phyloP scores from a whole-genome alignment of 2,113 vertebrate species.

The Lathamus discolor region DNA sequence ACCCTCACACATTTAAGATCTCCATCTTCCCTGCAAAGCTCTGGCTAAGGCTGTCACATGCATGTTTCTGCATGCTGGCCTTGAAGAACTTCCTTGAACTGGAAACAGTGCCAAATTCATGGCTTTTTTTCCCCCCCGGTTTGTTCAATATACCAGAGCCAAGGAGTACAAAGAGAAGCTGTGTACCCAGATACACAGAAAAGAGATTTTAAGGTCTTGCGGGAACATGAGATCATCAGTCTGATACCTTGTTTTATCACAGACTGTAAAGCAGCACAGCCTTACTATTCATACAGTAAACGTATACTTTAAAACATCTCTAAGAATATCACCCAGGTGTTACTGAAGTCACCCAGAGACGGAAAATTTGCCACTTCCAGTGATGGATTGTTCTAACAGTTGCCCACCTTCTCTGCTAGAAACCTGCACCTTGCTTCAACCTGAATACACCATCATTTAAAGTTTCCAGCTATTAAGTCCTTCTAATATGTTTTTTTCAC shows the following conservation, averaged over 20 bases:
- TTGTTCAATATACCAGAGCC: not conserved
- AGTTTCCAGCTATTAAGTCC: conserved; percentile 1
- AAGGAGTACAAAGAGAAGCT: conserved; percentile 9
- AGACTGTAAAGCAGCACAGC: not conserved
- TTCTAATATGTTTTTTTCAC: not conserved
- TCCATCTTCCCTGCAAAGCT: not conserved
- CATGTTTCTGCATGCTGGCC: not conserved
- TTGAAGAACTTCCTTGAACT: not conserved
- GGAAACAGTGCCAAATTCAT: not conserved
- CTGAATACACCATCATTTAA: not conserved
- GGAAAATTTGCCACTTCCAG: not conserved
- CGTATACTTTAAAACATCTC: not conserved
- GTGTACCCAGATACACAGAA: not conserved
- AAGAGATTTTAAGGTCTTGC: conserved; percentile 5
- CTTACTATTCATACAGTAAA: not conserved
- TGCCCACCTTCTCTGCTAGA: not conserved
- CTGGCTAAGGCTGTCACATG: not conserved
- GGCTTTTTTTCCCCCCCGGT: not conserved
- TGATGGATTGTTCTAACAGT: not conserved
- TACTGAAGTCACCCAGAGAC: not conserved
- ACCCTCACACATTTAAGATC: not conserved
- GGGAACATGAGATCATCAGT: not conserved
- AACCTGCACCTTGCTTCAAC: not conserved
- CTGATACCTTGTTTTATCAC: not conserved
- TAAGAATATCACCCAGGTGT: not conserved